Conservation (phyloP, 2,797 vertebrate genomes). For the Pachyuromys duprasi region DNA sequence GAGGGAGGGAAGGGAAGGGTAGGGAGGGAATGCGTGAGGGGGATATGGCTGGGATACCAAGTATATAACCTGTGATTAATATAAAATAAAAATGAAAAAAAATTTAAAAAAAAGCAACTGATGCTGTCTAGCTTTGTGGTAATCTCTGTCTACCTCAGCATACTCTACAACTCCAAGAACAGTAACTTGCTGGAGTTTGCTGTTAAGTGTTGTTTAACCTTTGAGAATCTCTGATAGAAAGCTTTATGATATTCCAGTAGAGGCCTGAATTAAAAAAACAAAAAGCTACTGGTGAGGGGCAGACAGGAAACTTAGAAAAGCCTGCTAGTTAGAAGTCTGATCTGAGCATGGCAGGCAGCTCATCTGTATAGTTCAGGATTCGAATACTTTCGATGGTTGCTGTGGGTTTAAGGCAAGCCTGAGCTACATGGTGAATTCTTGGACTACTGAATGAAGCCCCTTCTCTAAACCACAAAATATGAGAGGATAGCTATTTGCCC, state of each 20-base stretch:
- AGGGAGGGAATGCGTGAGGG: no score
- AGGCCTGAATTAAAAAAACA: not conserved
- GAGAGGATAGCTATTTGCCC: not conserved
- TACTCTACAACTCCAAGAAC: not conserved
- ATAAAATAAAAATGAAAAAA: no score
- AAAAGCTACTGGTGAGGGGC: not conserved
- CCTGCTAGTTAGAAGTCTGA: slow-evolving; percentile 12
- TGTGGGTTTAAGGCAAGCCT: not conserved
- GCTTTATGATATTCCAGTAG: not conserved
- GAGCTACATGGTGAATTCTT: not conserved
- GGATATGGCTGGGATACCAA: no score
- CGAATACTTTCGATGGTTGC: not conserved
- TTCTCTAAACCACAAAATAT: not conserved
- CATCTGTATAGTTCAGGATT: not conserved
- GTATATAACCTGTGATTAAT: no score
- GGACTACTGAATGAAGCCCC: not conserved
- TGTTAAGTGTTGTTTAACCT: not conserved
- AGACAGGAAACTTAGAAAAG: slow-evolving; percentile 5
- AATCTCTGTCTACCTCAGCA: not conserved
- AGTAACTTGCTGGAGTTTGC: not conserved
- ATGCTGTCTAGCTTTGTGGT: not conserved
- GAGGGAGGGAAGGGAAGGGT: no score
- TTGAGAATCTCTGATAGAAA: slow-evolving; percentile 12
- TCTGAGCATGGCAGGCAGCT: no score
- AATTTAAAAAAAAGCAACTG: no score